phyloP scores from a whole-genome alignment of 2,888 invertebrate genomes.

The Neelides folsomi region DNA sequence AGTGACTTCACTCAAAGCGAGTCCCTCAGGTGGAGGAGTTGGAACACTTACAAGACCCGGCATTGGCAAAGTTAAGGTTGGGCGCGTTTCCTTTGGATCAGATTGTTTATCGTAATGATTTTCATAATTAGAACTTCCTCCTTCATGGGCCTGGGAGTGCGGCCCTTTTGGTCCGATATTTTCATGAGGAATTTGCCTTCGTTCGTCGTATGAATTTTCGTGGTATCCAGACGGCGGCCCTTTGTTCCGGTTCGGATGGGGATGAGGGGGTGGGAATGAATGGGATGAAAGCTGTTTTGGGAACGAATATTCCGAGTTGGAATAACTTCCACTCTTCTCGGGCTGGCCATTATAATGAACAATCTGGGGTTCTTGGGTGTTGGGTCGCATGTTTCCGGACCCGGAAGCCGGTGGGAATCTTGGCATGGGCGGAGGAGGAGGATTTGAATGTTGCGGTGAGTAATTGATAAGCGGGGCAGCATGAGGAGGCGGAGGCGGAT shows the following conservation, averaged over 20 bases:
- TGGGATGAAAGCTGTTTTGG: background rate
- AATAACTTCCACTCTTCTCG: background rate
- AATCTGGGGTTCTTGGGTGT: background rate
- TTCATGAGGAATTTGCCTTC: background rate
- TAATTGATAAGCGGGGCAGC: background rate
- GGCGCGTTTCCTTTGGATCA: background rate
- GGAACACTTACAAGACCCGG: conserved; percentile 20
- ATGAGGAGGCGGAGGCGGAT: conserved; percentile 6
- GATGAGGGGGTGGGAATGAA: background rate
- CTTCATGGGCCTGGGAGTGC: no score
- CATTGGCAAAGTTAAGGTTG: conserved; percentile 14
- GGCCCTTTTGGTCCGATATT: no score
- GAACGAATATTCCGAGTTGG: background rate
- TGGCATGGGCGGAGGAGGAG: conserved; percentile 1
- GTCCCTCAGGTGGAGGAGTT: conserved; percentile 17
- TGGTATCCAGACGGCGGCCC: background rate
- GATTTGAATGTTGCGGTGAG: background rate
- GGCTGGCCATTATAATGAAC: background rate
- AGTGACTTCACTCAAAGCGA: conserved; percentile 19
- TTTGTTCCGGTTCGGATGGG: background rate
- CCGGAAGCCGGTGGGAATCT: background rate
- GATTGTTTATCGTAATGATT: no score
- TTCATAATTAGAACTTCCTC: no score
- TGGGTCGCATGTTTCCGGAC: conserved; percentile 4
- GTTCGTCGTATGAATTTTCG: background rate